Base-by-base conservation (phyloP, 2,797 vertebrate species). In the Lutjanus campechanus region DNA sequence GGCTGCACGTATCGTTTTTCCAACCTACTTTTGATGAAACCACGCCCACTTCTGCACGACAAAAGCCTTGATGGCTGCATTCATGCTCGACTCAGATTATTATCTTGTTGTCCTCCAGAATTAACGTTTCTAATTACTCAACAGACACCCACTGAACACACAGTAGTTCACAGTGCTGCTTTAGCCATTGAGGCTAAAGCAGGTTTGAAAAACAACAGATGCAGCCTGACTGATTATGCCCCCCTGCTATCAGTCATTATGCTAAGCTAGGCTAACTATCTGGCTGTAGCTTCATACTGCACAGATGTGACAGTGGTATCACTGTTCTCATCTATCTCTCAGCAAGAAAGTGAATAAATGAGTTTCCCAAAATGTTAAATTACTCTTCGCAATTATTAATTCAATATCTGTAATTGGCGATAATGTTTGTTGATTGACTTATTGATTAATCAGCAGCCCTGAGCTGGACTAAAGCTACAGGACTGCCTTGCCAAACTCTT, bases 201-300 rank as follows among this genome's bases (percentile, higher is more conserved):
- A 36, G 29, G 29, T 36, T 36, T 4, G 29, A 36, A 36, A 36
- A 36, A 36, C 29, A 36, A 36, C 29, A 36, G 29, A 5, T 5
- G 0, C 29, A 36, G 29, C 5, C 29, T 3, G 29, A 5, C 29
- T 36, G 5, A 5, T 36, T 4, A 5, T 36, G 5, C 0, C 29
- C 29, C 25, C 25, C 25, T 25, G 25, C 25, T 66, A 19, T 10
- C 49, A 53, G 55, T 25, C 25, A 7, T 69, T 29, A 46, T 56
- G 66, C 43, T 55, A 55, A 55, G 41, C 58, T 77, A 63, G 46
- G 41, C 22, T 62, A 61, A 62, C 11, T n/a, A 11, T 5, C 41
- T 25, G 17, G 49, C 46, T 73, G 46, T 41, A 16, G n/a, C 53
- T 25, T 46, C 19, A 50, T 60, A 11, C 11, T 6, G 25, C 20